Percentiles rank a stretch among this genome's conserved stretches.
Conservation (phyloP, 2,113 vertebrate genomes). For the Epinephelus cyanopodus region DNA sequence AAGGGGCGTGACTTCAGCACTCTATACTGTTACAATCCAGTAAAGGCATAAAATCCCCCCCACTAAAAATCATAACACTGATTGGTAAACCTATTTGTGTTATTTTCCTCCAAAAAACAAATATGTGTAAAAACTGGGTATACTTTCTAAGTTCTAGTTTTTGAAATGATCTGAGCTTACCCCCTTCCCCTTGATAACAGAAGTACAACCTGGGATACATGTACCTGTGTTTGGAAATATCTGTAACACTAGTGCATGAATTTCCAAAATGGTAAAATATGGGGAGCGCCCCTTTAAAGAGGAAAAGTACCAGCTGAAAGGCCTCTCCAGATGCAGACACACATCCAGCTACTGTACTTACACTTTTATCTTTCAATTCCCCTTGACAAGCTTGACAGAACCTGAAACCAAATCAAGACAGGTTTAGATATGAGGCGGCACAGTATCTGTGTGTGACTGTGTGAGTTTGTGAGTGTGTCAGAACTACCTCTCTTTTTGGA, state of each 20-base stretch:
- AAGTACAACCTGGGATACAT: neutral
- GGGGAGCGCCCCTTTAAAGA: neutral
- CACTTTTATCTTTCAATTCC: constrained; percentile 92
- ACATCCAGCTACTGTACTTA: constrained; percentile 81
- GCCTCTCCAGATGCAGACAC: neutral
- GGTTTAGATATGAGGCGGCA: neutral
- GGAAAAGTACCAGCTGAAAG: neutral
- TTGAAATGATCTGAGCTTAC: neutral
- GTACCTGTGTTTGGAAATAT: neutral
- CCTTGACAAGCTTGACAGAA: constrained; percentile 94
- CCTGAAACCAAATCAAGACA: constrained; percentile 82
- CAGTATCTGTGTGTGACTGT: neutral
- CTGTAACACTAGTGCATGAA: neutral
- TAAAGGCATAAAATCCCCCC: no score
- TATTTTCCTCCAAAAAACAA: no score
- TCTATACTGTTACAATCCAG: neutral
- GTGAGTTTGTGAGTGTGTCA: neutral
- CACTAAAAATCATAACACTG: neutral
- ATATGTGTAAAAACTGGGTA: no score
- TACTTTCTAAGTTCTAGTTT: no score
- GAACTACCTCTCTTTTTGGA: constrained; percentile 86
- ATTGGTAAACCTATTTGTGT: neutral
- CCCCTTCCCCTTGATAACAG: neutral
- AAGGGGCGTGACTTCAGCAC: no score
- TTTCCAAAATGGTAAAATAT: no score